Evolutionary conservation across 1,140 invertebrate genomes (phyloP), one percentile per base, ranked within the genome.

Genomic region (Drosophila melanogaster): DNA sequence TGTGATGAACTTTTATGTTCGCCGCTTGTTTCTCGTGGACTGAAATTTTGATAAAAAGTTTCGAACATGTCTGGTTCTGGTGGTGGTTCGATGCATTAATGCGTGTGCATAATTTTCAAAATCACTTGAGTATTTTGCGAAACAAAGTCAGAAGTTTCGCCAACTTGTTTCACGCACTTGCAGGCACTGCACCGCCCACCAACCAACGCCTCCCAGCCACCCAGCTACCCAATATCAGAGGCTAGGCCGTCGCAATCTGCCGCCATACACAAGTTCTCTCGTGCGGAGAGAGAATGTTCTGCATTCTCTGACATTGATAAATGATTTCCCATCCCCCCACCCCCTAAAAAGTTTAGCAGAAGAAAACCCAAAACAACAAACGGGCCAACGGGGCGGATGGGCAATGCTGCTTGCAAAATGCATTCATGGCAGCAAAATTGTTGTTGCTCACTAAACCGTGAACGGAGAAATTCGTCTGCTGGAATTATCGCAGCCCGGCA

Each of bases 361-460:
- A 89, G 84, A 79, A 84, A 84, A 58, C 49, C 76, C 59, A 76
- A 87, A 79, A 67, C 59, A 79, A 67, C 59, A 75, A 30, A 30
- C 26, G 37, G 46, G 47, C 37, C 15, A 12, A 43, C n/a, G 15
- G 40, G 40, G 19, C 6, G 12, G 33, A 17, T 14, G 49, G 38
- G 38, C 17, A 51, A 51, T 33, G 33, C 22, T 30, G 19, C 7
- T 37, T 22, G 43, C 33, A 61, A 58, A 59, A 69, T 85, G 81
- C 81, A 84, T 84, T 84, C 81, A 84, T 84, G 49, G 84, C 79
- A 79, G 44, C 51, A 76, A 87, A 87, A 89, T 81, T 86, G 75
- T 84, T 89, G 84, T 77, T 87, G 84, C 53, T 87, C 84, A 87
- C 84, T 87, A 89, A 90, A 71, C 85, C 84, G 85, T 87, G 83